Conservation (phyloP, 2,797 vertebrate species). For the Meda fulgida region DNA sequence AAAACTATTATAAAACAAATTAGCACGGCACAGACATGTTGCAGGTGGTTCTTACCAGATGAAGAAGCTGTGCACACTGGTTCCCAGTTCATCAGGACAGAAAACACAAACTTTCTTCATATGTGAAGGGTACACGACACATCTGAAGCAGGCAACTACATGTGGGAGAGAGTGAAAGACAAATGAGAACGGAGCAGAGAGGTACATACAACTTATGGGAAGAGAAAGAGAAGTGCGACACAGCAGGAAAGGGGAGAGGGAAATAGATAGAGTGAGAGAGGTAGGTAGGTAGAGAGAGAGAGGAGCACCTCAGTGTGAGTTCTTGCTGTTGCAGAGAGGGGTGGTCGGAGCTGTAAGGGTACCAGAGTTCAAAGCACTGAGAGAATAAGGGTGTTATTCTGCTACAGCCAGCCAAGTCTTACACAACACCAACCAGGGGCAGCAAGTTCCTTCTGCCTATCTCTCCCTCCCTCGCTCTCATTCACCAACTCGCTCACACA, state of each 20-base stretch:
- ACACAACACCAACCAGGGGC: slow-evolving; percentile 71
- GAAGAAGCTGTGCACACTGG: slow-evolving; percentile 89
- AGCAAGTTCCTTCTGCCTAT: slow-evolving; percentile 60
- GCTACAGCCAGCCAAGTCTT: slow-evolving; percentile 73
- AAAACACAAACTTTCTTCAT: slow-evolving; percentile 89
- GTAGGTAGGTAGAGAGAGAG: slow-evolving; percentile 19
- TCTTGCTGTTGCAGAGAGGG: slow-evolving; percentile 65
- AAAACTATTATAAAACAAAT: not conserved
- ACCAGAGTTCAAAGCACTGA: slow-evolving; percentile 73
- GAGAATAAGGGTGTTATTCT: slow-evolving; percentile 74
- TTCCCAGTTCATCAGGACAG: slow-evolving; percentile 89
- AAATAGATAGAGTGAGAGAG: not conserved
- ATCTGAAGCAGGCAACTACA: not conserved
- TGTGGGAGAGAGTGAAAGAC: slow-evolving; percentile 62
- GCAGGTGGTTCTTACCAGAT: slow-evolving; percentile 84
- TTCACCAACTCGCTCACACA: slow-evolving; percentile 6
- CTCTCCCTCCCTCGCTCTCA: slow-evolving; percentile 30
- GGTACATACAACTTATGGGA: slow-evolving; percentile 41
- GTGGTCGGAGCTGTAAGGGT: slow-evolving; percentile 74
- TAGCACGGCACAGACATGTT: slow-evolving; percentile 35
- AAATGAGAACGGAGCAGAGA: slow-evolving; percentile 70
- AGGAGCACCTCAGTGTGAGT: slow-evolving; percentile 66
- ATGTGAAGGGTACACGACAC: slow-evolving; percentile 69
- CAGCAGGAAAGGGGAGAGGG: slow-evolving; percentile 35
- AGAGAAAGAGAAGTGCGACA: slow-evolving; percentile 73